phyloP scores from a whole-genome alignment of 2,113 vertebrate species.

The Camelus dromedarius region DNA sequence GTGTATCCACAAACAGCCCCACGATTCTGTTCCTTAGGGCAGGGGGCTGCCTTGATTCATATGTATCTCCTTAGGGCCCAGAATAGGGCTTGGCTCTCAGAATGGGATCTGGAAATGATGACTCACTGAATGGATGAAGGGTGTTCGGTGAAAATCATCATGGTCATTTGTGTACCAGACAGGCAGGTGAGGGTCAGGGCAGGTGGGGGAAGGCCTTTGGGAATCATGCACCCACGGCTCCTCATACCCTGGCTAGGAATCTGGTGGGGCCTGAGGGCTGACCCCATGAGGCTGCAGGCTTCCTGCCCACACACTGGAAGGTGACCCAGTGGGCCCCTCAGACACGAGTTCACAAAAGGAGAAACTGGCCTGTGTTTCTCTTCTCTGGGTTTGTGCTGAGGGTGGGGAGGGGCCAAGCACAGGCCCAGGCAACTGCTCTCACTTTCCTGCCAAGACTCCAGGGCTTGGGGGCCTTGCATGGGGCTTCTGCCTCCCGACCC shows the following conservation, averaged over 20 bases:
- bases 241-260: conserved; percentile 68
- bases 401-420: not conserved
- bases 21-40: not conserved
- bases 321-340: not conserved
- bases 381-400: not conserved
- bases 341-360: not conserved
- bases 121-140: not conserved
- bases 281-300: not conserved
- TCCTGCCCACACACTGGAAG: not conserved
- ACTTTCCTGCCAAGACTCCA: not conserved
- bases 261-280: not conserved
- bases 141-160: no score
- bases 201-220: not conserved
- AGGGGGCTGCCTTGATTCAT: not conserved
- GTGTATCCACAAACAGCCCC: not conserved
- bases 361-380: not conserved
- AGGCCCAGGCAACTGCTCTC: not conserved
- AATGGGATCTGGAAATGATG: not conserved
- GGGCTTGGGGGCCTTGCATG: not conserved
- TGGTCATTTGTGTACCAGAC: not conserved
- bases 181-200: not conserved
- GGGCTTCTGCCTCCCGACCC: not conserved
- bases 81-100: not conserved
- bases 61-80: not conserved
- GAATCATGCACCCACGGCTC: not conserved